Percentiles rank a stretch among this genome's conserved stretches.
phyloP scores from a whole-genome alignment of 2,888 invertebrate genomes.

The Papilio gigon region DNA sequence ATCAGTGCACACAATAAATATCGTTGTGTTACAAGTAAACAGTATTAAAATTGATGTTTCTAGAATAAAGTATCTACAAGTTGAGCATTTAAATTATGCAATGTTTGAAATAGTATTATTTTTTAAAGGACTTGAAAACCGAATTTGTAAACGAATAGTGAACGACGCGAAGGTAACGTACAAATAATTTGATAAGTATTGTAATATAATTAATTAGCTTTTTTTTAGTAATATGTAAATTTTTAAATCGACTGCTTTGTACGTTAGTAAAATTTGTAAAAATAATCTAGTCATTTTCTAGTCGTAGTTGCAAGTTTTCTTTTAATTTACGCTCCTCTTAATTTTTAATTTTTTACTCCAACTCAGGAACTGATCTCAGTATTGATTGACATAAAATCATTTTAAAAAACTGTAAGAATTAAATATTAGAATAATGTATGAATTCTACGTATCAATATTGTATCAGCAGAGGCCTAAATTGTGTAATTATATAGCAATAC shows the following conservation, averaged over 20 bases:
- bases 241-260: constrained; percentile 8
- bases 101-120: background rate
- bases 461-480: constrained; percentile 36
- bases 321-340: background rate
- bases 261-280: constrained; percentile 1
- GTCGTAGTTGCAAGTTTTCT: background rate
- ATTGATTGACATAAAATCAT: too few relatives aligned
- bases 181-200: background rate
- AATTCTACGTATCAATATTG: constrained; percentile 7
- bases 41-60: background rate
- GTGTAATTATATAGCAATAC: background rate
- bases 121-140: constrained; percentile 11
- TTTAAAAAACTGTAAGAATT: too few relatives aligned
- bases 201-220: background rate
- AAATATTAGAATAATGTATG: constrained; percentile 14
- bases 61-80: background rate
- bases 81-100: background rate
- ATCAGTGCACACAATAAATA: too few relatives aligned
- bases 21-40: too few relatives aligned
- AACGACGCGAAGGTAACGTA: background rate
- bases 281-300: constrained; percentile 6
- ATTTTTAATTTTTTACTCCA: background rate
- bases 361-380: too few relatives aligned
- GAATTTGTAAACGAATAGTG: background rate
- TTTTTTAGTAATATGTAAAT: background rate